These are phyloP conservation scores for Chaetorhynchus papuensis DNA, from an alignment of 2,113 vertebrate species.

Conservation along the genomic window DNA sequence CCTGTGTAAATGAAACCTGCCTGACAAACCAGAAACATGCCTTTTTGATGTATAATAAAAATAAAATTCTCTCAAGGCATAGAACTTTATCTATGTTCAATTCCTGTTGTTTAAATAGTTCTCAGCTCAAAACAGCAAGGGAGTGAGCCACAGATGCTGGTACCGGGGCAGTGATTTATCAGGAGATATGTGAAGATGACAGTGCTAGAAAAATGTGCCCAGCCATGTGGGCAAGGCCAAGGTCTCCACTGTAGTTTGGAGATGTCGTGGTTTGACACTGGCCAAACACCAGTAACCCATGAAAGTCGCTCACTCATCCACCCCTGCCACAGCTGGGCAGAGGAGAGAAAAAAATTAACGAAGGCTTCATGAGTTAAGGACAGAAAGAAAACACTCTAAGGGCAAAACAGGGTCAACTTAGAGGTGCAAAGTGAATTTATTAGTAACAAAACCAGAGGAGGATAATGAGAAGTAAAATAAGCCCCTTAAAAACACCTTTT, in stretches of 20 bases:
- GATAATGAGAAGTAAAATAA: neutral
- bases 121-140: neutral
- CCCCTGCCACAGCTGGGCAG: neutral
- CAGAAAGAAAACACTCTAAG: neutral
- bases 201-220: neutral
- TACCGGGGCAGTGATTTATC: neutral
- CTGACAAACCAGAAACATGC: constrained; percentile 47
- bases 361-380: neutral
- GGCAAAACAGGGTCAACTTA: neutral
- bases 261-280: neutral
- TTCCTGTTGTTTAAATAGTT: constrained; percentile 18
- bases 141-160: neutral
- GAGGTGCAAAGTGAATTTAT: neutral
- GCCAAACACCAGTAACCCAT: neutral
- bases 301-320: neutral
- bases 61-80: constrained; percentile 27
- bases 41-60: constrained; percentile 52
- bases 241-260: neutral
- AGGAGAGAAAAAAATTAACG: neutral
- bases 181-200: neutral
- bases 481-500: neutral
- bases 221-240: neutral
- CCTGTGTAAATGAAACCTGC: constrained; percentile 47
- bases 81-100: neutral
- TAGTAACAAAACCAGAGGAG: neutral